Conservation (phyloP, 1,140 invertebrate genomes). For the Meloidogyne floridensis region DNA sequence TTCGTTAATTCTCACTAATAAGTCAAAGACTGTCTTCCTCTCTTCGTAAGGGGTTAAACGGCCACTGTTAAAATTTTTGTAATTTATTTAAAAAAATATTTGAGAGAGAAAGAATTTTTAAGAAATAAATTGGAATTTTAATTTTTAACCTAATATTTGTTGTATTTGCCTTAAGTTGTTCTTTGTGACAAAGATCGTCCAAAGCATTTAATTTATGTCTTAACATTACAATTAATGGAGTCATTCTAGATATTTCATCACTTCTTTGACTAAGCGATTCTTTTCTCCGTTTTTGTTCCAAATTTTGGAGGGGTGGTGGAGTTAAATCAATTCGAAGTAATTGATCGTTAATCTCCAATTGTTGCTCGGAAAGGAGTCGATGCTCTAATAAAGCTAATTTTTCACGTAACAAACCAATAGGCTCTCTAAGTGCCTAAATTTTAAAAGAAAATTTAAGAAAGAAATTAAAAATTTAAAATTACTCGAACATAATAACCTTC, state of each 20-base stretch:
- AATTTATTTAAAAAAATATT: background rate
- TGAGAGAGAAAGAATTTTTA: background rate
- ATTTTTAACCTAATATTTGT: background rate
- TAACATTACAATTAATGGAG: slow-evolving; percentile 56
- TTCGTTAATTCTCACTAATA: slow-evolving; percentile 52
- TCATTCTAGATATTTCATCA: slow-evolving; percentile 54
- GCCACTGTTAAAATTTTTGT: slow-evolving; percentile 17
- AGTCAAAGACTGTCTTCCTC: slow-evolving; percentile 45
- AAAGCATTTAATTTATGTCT: slow-evolving; percentile 51
- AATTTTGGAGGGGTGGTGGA: background rate
- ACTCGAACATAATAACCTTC: slow-evolving; percentile 1
- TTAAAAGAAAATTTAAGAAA: background rate
- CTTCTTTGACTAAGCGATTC: slow-evolving; percentile 30
- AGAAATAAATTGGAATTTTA: too few species aligned
- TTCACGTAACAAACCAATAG: slow-evolving; percentile 49
- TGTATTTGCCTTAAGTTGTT: background rate
- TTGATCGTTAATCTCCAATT: slow-evolving; percentile 43
- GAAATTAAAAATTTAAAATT: background rate
- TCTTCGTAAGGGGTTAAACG: slow-evolving; percentile 44
- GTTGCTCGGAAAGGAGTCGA: slow-evolving; percentile 46
- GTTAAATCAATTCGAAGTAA: slow-evolving; percentile 32
- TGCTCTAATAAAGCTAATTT: slow-evolving; percentile 48
- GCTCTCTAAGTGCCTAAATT: slow-evolving; percentile 41
- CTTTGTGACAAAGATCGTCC: slow-evolving; percentile 46
- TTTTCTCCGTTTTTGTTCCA: slow-evolving; percentile 18